A percentile compares a stretch with the other conserved stretches of the same genome.
Evolutionary conservation across 2,888 invertebrate genomes (phyloP).

Genomic region (Calameuta pallipes): DNA sequence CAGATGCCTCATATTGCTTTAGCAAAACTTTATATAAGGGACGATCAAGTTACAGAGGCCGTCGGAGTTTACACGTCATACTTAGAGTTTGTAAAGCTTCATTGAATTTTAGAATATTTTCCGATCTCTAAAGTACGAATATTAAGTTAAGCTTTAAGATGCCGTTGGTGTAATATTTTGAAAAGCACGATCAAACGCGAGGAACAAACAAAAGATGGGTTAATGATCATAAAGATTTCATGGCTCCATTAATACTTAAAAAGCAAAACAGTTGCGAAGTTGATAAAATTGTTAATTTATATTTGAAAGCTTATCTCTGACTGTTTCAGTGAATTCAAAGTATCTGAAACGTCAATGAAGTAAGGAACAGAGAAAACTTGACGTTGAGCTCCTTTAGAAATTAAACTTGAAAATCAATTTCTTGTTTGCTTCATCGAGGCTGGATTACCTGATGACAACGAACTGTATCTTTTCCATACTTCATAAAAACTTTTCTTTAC

Average conservation of each 20-base stretch:
- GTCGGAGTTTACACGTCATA: conserved; percentile 78
- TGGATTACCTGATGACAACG: background rate
- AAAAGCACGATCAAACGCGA: background rate
- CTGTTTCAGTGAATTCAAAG: background rate
- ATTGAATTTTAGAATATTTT: background rate
- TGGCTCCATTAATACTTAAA: background rate
- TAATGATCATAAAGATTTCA: background rate
- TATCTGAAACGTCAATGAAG: background rate
- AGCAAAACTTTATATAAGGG: conserved; percentile 75
- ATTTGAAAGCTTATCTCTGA: background rate
- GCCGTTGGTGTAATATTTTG: background rate
- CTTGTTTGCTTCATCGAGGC: background rate
- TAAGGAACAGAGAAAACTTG: background rate
- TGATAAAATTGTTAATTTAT: background rate
- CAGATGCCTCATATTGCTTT: conserved; percentile 80
- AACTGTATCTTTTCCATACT: background rate
- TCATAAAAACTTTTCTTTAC: background rate
- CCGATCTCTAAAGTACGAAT: background rate
- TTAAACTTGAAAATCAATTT: background rate
- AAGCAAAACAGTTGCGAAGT: background rate
- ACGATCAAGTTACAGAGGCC: conserved; percentile 77
- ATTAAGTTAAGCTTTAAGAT: background rate
- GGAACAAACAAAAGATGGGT: background rate
- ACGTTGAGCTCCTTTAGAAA: background rate
- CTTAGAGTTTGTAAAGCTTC: conserved; percentile 71